Base-by-base conservation (phyloP, 1,140 invertebrate species). In the Drosophila persimilis region DNA sequence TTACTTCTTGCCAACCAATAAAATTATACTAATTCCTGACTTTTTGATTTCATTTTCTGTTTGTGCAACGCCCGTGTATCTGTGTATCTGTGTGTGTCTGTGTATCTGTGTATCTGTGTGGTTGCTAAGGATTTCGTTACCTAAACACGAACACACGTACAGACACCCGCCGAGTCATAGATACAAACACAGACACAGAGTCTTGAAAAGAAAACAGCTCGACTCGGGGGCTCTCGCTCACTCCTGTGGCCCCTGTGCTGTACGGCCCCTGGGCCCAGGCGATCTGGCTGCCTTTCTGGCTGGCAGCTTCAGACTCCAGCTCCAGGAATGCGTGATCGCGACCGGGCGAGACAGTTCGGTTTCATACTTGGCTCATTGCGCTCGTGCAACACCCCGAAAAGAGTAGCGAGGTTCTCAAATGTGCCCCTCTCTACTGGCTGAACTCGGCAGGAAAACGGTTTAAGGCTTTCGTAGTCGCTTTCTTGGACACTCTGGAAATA, bases 1-100 rank as follows among this genome's bases (percentile, higher is more conserved):
- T 71, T 73, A 17, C 66, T 66, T 88, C 66, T 83, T 81, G 78
- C 75, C 83, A 86, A 88, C 83, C 83, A 88, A 88, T 88, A 88
- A 88, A 88, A 88, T 88, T 89, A 88, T 88, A 88, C 83, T 88
- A 88, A 88, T 88, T 88, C 83, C 64, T 79, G 84, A 88, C 83
- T 88, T 89, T 88, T 79, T 89, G 83, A 88, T 88, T 88, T 78
- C 77, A 80, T 86, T 86, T 81, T 85, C 63, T 84, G 67, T 77
- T 62, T 72, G 70, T 35, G 31, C 1, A 35, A 11, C 9, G 31
- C 17, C 31, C 3, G 11, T 39, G 35, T 39, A 13, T 39, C 35
- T 17, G 17, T 17, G 17, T 17, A 1, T 17, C 17, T 17, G 17
- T 17, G 17, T 17, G 17, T 17, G 17, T 1, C 17, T 17, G 17